A percentile compares a stretch with the other conserved stretches of the same genome.
These are phyloP conservation scores for Nomada flava DNA, from an alignment of 2,888 invertebrate genomes.

Conservation along the genomic window DNA sequence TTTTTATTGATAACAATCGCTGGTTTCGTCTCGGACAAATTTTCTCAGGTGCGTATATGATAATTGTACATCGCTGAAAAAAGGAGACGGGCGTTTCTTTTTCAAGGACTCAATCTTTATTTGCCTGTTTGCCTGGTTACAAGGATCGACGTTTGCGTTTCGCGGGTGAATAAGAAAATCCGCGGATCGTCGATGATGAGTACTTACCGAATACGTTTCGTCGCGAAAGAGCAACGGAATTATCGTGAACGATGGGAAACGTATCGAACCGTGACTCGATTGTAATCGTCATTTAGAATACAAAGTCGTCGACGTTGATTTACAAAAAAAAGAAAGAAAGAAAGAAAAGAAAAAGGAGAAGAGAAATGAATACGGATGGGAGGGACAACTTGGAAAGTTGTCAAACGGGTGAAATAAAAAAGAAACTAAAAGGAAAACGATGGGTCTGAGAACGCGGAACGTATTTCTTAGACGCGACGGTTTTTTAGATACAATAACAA, in stretches of 20 bases:
- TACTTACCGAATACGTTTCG: slow-evolving; percentile 43
- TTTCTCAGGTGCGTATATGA: background rate
- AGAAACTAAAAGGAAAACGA: slow-evolving; percentile 27
- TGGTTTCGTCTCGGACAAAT: background rate
- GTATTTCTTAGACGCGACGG: slow-evolving; percentile 77
- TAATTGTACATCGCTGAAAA: slow-evolving; percentile 6
- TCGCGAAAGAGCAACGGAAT: slow-evolving; percentile 7
- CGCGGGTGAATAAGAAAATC: slow-evolving; percentile 1
- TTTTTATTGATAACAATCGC: background rate
- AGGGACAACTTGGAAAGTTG: background rate
- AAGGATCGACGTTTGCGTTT: slow-evolving; percentile 26
- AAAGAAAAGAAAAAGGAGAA: background rate
- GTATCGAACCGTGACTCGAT: slow-evolving; percentile 14
- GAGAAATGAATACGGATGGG: background rate
- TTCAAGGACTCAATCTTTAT: slow-evolving; percentile 38
- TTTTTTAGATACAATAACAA: slow-evolving; percentile 81
- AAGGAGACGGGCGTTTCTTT: slow-evolving; percentile 1
- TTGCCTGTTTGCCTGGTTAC: slow-evolving; percentile 38
- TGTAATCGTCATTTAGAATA: slow-evolving; percentile 18
- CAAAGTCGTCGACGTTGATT: slow-evolving; percentile 3
- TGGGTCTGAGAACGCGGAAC: slow-evolving; percentile 61
- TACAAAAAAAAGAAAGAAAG: slow-evolving; percentile 27
- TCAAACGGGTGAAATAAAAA: slow-evolving; percentile 16
- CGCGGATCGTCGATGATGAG: slow-evolving; percentile 16
- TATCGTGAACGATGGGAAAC: slow-evolving; percentile 17